A percentile compares a stretch with the other conserved stretches of the same genome.
Evolutionary conservation across 2,797 vertebrate species (phyloP).

Genomic region (Myripristis murdjan): DNA sequence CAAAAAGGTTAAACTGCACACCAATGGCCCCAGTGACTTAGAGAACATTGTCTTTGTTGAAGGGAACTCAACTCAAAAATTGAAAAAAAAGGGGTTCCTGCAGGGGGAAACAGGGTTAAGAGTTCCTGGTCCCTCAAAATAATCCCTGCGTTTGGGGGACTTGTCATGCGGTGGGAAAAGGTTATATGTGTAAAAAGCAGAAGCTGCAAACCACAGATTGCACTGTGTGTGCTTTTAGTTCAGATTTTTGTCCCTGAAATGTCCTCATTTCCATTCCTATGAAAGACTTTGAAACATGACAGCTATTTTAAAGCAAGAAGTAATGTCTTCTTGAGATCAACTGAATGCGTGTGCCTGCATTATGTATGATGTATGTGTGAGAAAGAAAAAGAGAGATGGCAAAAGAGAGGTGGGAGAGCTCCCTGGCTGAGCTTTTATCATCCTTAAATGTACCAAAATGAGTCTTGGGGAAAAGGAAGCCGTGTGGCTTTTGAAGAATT

Average conservation of each 20-base stretch:
- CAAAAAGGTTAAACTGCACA: no score
- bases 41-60: no score
- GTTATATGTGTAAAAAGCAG: background rate
- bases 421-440: slow-evolving; percentile 78
- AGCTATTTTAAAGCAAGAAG: slow-evolving; percentile 63
- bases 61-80: no score
- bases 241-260: slow-evolving; percentile 41
- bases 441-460: slow-evolving; percentile 85
- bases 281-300: slow-evolving; percentile 60
- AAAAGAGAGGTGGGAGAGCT: slow-evolving; percentile 48
- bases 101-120: no score
- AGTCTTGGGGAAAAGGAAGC: slow-evolving; percentile 75
- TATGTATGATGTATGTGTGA: slow-evolving; percentile 74
- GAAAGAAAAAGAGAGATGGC: slow-evolving; percentile 46
- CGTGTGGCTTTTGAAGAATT: slow-evolving; percentile 85
- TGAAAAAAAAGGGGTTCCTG: no score
- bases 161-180: no score
- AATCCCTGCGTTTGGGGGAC: no score
- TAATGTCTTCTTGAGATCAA: slow-evolving; percentile 62
- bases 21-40: no score
- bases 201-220: slow-evolving; percentile 22
- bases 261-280: slow-evolving; percentile 65
- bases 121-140: no score
- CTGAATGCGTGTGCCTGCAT: slow-evolving; percentile 65
- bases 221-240: slow-evolving; percentile 27